These are phyloP conservation scores for Rhinopomastus cyanomelas DNA, from an alignment of 2,113 vertebrate genomes.

Conservation along the genomic window DNA sequence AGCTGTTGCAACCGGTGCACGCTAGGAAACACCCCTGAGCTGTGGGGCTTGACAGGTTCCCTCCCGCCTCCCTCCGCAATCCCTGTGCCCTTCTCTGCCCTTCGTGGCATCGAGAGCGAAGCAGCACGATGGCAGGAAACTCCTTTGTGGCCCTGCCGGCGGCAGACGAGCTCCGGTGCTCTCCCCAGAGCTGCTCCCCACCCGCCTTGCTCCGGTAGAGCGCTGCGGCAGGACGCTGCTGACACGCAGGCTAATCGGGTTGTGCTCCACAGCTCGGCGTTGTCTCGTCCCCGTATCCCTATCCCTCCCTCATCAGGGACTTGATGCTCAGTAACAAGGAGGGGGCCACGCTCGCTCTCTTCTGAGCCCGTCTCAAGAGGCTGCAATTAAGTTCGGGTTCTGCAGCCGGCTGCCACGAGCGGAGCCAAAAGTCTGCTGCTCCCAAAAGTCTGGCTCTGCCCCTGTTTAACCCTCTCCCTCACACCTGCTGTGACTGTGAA, in stretches of 20 bases:
- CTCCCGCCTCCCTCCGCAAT: background rate
- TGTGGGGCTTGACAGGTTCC: background rate
- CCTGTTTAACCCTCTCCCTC: background rate
- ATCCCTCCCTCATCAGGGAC: conserved; percentile 66
- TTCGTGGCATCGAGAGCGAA: background rate
- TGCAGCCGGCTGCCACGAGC: background rate
- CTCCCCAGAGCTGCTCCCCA: background rate
- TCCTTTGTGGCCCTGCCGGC: background rate
- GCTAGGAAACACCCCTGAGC: accelerated
- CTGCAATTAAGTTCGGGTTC: conserved; percentile 21
- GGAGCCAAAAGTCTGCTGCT: background rate
- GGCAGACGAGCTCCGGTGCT: background rate
- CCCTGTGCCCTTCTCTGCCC: background rate
- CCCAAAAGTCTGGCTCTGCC: no score
- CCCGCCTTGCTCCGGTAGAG: conserved; percentile 51
- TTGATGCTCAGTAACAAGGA: conserved; percentile 39
- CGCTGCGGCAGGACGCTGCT: background rate
- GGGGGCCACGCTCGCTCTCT: background rate
- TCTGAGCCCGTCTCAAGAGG: background rate
- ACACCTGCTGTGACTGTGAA: no score
- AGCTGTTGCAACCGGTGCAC: no score
- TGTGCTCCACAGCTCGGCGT: conserved; percentile 21
- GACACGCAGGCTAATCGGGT: conserved; percentile 58
- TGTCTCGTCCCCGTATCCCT: conserved; percentile 66
- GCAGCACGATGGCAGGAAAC: background rate